Percentiles rank a stretch among this genome's conserved stretches.
Evolutionary conservation across 2,113 vertebrate species (phyloP).

Genomic region (Dicaeum eximium): DNA sequence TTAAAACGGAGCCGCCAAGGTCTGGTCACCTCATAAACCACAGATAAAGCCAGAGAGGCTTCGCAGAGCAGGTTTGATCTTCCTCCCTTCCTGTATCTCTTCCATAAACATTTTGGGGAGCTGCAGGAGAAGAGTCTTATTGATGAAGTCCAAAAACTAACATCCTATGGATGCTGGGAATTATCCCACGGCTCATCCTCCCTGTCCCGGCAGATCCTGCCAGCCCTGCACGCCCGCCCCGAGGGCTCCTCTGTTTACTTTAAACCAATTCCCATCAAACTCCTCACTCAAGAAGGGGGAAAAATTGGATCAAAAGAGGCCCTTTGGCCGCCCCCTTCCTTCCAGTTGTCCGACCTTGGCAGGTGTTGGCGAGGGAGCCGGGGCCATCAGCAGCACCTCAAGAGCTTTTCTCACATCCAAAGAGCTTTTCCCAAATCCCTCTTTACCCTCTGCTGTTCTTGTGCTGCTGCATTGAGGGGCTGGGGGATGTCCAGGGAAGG

Average conservation of each 20-base stretch:
- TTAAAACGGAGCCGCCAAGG: constrained; percentile 50
- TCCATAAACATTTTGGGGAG: constrained; percentile 60
- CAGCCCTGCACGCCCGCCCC: background rate
- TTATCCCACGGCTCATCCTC: constrained; percentile 11
- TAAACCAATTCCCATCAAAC: background rate
- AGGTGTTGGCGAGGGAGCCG: background rate
- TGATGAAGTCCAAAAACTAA: constrained; percentile 39
- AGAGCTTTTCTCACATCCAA: background rate
- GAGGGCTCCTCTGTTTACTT: background rate
- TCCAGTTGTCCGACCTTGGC: rapidly evolving
- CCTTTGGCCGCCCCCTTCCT: background rate
- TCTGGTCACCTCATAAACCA: constrained; percentile 67
- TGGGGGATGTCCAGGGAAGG: background rate
- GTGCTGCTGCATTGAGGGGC: background rate
- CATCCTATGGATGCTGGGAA: constrained; percentile 17
- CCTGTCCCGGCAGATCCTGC: background rate
- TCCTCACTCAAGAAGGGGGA: background rate
- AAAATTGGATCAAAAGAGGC: background rate
- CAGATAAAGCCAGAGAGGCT: constrained; percentile 55
- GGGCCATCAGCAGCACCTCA: background rate
- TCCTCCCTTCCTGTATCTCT: constrained; percentile 63
- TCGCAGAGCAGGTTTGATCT: constrained; percentile 56
- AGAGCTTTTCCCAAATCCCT: background rate
- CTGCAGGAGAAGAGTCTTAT: background rate
- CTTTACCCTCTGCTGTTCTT: background rate